Conservation (phyloP, 2,888 invertebrate species). For the Imbricaverruca yamaguchii region DNA sequence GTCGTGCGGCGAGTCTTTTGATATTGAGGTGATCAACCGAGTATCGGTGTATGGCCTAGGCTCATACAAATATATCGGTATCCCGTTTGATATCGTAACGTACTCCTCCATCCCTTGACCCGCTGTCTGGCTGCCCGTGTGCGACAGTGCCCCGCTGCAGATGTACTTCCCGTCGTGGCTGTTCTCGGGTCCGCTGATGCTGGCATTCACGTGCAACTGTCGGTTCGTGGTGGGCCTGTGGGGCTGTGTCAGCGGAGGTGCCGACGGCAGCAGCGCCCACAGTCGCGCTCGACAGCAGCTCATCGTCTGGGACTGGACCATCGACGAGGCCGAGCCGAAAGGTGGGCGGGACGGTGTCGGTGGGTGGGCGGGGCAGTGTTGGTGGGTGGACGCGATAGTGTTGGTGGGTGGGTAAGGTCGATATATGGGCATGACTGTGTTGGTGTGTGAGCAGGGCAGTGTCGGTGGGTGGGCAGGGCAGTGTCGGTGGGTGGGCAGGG, state of each 20-base stretch:
- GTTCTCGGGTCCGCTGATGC: background rate
- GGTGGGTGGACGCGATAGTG: background rate
- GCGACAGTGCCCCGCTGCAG: background rate
- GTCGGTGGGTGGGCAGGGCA: too few species aligned
- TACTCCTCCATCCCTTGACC: too few species aligned
- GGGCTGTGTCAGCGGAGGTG: background rate
- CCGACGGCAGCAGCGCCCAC: background rate
- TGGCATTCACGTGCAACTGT: background rate
- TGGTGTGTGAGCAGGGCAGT: background rate
- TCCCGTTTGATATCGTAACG: too few species aligned
- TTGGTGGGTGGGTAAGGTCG: too few species aligned
- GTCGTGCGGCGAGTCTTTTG: too few species aligned
- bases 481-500: too few species aligned
- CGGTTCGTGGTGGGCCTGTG: conserved; percentile 11
- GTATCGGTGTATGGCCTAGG: too few species aligned
- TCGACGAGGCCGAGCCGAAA: background rate
- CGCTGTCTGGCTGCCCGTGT: background rate
- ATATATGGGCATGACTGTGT: too few species aligned
- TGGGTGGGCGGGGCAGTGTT: too few species aligned
- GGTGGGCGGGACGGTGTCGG: background rate
- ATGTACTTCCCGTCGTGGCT: background rate
- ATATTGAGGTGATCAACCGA: too few species aligned
- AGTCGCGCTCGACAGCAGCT: background rate
- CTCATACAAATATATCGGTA: too few species aligned
- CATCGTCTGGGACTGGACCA: background rate